A percentile compares a stretch with the other conserved stretches of the same genome.
These are phyloP conservation scores for Scolanthus callimorphus DNA, from an alignment of 92 coral and sea anemone genomes.

Conservation along the genomic window DNA sequence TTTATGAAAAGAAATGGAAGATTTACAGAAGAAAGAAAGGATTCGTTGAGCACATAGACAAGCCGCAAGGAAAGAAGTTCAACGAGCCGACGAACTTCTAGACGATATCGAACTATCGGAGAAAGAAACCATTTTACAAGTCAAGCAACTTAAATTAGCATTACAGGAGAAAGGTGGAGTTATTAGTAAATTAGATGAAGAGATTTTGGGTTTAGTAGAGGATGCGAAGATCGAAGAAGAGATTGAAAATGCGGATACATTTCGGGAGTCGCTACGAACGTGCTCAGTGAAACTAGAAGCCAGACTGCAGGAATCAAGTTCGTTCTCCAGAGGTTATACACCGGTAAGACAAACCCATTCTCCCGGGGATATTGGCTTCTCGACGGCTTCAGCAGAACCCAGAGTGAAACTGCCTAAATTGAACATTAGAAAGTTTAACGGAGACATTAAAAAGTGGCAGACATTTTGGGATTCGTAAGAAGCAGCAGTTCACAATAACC, in stretches of 20 bases:
- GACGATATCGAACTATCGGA: constrained; percentile 1
- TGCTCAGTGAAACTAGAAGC: constrained; percentile 14
- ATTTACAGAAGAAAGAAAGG: too few relatives aligned
- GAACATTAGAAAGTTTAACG: constrained; percentile 30
- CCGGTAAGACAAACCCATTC: neutral
- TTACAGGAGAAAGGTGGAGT: too few relatives aligned
- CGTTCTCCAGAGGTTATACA: constrained; percentile 4
- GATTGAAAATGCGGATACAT: constrained; percentile 14
- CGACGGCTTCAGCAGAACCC: constrained; percentile 6
- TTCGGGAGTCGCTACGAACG: constrained; percentile 5
- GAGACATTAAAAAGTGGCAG: constrained; percentile 43
- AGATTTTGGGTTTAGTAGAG: too few relatives aligned
- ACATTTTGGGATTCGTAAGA: constrained; percentile 54
- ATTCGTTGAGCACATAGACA: constrained; percentile 19
- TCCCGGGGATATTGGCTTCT: neutral
- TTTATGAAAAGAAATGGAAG: too few relatives aligned
- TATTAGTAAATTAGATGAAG: too few relatives aligned
- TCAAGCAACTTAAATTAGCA: too few relatives aligned
- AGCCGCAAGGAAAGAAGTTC: constrained; percentile 3
- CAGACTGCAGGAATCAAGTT: neutral
- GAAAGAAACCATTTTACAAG: too few relatives aligned
- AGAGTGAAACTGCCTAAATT: constrained; percentile 43
- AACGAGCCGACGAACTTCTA: constrained; percentile 9
- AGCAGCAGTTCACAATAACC: constrained; percentile 40
- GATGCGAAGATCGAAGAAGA: constrained; percentile 34